Base-by-base conservation (phyloP, 2,888 invertebrate species). In the Allygus modestus region DNA sequence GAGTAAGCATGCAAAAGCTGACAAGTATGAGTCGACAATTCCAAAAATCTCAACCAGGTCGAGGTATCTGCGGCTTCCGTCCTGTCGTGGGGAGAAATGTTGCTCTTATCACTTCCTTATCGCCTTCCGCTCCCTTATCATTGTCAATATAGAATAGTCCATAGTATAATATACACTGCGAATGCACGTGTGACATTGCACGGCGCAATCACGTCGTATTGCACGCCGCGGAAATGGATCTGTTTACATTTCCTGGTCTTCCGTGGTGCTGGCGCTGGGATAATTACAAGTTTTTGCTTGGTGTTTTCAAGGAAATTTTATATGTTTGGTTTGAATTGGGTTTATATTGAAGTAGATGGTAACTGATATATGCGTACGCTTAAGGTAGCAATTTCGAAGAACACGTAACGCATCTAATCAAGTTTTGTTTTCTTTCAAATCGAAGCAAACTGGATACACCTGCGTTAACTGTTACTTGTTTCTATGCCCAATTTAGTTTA, bases 121-220 rank as follows among this genome's bases (percentile, higher is more conserved):
- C 73, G n/a, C 20, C 73, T 73, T 73, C 73, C 73, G 73, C 73
- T n/a, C 41, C 23, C 41, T 41, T 73, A 73, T 73, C 73, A 73
- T 9, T 54, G 54, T 54, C 54, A 54, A 54, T 54, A 54, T 31
- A 31, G 28, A 65, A 65, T 65, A 65, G 65, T 28, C 12, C 12
- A 65, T 4, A 65, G 12, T 65, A 65, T 28, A 65, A 65, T 28
- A 28, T 65, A 31, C n/a, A 65, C 65, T 15, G 54, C 0, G 5
- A 20, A 54, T 31, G 31, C 65, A 11, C 11, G 28, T 65, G 65
- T 58, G 51, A 11, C 54, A 31, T 58, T 58, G 58, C 11, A 5
- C 15, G 58, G 58, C 20, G 26, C 20, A 58, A 20, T 58, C 58
- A 58, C 58, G 58, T 58, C 20, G 58, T 4, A 1, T 2, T 23